Evolutionary conservation across 2,113 vertebrate genomes (phyloP).

Genomic region (Ceyx cyanopectus): DNA sequence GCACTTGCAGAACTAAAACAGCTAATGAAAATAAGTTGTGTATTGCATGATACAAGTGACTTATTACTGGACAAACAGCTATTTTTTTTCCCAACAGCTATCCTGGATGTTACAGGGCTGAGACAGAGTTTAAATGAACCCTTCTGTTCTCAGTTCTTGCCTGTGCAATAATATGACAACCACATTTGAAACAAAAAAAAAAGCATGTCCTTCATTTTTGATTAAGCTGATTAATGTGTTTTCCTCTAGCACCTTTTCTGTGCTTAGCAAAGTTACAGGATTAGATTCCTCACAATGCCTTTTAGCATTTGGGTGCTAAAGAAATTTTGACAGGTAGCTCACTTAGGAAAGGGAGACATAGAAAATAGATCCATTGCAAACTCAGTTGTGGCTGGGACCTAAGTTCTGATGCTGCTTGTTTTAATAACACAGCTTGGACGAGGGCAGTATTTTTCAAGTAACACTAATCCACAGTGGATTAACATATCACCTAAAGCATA

Average conservation of each 20-base stretch:
- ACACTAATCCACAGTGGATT: slow-evolving; percentile 28
- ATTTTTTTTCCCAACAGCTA: not conserved
- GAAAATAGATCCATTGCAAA: not conserved
- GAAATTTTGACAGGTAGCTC: not conserved
- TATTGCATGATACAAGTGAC: not conserved
- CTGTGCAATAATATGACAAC: not conserved
- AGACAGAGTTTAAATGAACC: not conserved
- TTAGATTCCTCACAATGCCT: not conserved
- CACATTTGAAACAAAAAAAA: not conserved
- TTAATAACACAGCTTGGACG: not conserved
- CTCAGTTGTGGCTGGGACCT: not conserved
- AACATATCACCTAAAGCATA: slow-evolving; percentile 29
- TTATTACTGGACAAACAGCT: not conserved
- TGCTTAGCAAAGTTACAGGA: not conserved
- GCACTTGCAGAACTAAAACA: not conserved
- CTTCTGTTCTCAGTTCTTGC: not conserved
- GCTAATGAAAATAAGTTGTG: not conserved
- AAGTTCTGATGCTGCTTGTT: not conserved
- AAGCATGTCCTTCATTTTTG: not conserved
- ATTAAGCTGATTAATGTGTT: not conserved
- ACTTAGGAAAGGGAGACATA: not conserved
- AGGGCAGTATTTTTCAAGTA: not conserved
- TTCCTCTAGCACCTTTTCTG: not conserved
- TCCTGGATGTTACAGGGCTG: not conserved
- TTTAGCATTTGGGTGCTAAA: not conserved